Percentiles rank a stretch among this genome's conserved stretches.
Evolutionary conservation across 2,888 invertebrate species (phyloP).

Genomic region (Drosophila vallismaia): DNA sequence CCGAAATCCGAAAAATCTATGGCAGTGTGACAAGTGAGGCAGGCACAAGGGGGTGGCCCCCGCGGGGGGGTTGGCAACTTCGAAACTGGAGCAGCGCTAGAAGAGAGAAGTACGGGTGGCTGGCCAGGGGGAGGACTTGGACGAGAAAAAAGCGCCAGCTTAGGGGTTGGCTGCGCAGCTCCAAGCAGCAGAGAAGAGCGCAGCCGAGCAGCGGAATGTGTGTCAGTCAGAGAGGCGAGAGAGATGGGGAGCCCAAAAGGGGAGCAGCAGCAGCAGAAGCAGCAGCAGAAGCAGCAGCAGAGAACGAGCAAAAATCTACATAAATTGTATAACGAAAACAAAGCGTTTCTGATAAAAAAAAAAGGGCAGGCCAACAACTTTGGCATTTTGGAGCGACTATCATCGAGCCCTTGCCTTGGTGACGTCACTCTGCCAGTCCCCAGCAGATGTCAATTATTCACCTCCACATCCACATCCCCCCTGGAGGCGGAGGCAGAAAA

Average conservation of each 20-base stretch:
- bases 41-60: conserved; percentile 55
- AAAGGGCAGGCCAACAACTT: conserved; percentile 42
- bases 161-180: conserved; percentile 39
- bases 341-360: conserved; percentile 52
- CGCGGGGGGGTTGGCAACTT: conserved; percentile 39
- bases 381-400: conserved; percentile 44
- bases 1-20: conserved; percentile 61
- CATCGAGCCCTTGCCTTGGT: conserved; percentile 54
- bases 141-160: conserved; percentile 13
- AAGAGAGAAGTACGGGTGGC: neutral
- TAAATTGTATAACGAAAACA: conserved; percentile 70
- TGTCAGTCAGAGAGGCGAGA: conserved; percentile 29
- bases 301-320: conserved; percentile 53
- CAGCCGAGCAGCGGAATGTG: conserved; percentile 18
- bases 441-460: conserved; percentile 55
- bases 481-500: conserved; percentile 17
- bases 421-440: conserved; percentile 56
- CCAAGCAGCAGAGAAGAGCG: conserved; percentile 11
- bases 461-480: conserved; percentile 28
- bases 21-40: conserved; percentile 81
- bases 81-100: conserved; percentile 70
- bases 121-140: neutral
- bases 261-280: conserved; percentile 7
- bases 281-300: neutral
- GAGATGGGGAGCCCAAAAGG: neutral